Conservation (phyloP, 2,888 invertebrate genomes). For the Leptopilina myrica region DNA sequence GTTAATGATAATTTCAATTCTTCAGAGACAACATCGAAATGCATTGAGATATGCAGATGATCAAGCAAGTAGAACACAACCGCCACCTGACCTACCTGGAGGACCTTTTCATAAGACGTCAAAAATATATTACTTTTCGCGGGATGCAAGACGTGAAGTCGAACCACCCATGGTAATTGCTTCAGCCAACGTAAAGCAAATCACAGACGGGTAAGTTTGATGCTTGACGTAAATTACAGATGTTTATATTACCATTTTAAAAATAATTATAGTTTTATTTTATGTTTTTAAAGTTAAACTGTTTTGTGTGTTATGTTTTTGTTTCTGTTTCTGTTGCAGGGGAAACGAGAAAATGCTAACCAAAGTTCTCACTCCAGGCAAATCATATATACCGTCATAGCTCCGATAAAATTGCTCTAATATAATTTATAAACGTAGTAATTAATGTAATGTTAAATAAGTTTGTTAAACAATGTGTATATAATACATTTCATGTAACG, state of each 20-base stretch:
- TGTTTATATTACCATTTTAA: too few relatives aligned
- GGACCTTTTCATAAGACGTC: conserved; percentile 88
- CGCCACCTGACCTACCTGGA: conserved; percentile 88
- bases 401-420: background rate
- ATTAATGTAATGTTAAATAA: background rate
- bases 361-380: conserved; percentile 80
- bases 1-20: background rate
- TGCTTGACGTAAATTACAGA: conserved; percentile 44
- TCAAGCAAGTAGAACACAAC: conserved; percentile 86
- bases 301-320: too few relatives aligned
- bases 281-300: too few relatives aligned
- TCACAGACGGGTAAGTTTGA: conserved; percentile 76
- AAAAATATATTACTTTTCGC: conserved; percentile 80
- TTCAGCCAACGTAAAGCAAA: conserved; percentile 74
- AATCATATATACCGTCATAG: conserved; percentile 68
- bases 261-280: too few relatives aligned
- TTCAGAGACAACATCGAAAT: conserved; percentile 80
- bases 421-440: background rate
- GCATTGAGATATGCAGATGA: conserved; percentile 84
- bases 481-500: background rate
- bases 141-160: conserved; percentile 91
- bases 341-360: conserved; percentile 60
- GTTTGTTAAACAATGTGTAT: background rate
- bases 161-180: conserved; percentile 82
- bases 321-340: conserved; percentile 47